These are phyloP conservation scores for Python bivittatus DNA, from an alignment of 2,113 vertebrate genomes.

Conservation along the genomic window DNA sequence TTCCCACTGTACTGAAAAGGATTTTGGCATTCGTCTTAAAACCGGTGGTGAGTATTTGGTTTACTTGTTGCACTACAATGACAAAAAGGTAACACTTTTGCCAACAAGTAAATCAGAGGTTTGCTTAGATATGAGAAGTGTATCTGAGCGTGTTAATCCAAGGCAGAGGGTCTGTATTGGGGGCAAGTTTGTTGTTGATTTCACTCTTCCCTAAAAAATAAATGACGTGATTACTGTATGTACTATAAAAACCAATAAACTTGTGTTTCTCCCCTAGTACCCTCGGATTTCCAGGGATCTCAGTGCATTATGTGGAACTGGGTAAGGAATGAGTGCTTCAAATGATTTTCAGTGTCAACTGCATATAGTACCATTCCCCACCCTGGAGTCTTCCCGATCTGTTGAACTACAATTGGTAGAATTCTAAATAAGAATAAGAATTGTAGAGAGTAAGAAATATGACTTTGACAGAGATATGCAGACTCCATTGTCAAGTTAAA, in stretches of 20 bases:
- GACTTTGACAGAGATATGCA: not conserved
- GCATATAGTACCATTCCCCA: not conserved
- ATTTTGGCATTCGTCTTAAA: conserved; percentile 70
- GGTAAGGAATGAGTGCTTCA: conserved; percentile 7
- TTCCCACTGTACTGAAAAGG: conserved; percentile 74
- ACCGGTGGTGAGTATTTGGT: conserved; percentile 75
- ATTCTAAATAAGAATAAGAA: not conserved
- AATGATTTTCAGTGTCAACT: not conserved
- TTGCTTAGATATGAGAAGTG: not conserved
- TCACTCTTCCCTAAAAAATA: not conserved
- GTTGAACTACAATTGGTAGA: not conserved
- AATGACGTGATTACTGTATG: not conserved
- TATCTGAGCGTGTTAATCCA: not conserved
- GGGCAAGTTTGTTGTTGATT: not conserved
- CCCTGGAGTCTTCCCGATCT: not conserved
- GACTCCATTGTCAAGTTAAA: not conserved
- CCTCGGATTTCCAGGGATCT: conserved; percentile 35
- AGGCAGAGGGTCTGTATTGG: too few species aligned
- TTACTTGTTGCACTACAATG: not conserved
- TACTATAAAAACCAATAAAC: not conserved
- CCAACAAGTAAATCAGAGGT: not conserved
- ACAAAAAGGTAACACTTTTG: not conserved
- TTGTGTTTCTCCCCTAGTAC: conserved; percentile 21
- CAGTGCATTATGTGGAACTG: conserved; percentile 26
- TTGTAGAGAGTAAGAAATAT: not conserved